Evolutionary conservation across 2,797 vertebrate species (phyloP), one percentile per base, ranked within the genome.

Genomic region (Delichon dasypus): DNA sequence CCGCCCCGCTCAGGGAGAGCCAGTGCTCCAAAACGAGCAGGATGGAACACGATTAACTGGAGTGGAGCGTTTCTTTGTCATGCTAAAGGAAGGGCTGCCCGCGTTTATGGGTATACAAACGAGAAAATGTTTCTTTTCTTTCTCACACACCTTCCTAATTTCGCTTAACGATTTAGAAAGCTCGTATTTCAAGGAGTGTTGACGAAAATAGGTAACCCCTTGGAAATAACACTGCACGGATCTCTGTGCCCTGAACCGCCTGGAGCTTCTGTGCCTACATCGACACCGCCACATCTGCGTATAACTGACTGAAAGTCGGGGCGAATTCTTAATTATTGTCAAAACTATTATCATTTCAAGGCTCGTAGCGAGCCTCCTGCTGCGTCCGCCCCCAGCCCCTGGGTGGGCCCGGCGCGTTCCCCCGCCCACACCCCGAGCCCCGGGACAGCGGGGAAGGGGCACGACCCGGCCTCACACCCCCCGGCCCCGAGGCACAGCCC

Each of bases 131-230:
- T 78, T 42, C 1, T 12, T 48, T 60, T 40, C 13, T 53, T 47
- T 22, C 25, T 61, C 1, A 13, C 3, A 1, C 10, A 1, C 32
- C 26, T 40, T n/a, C 21, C 26, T 15, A 6, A 23, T 14, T 44
- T 61, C 8, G 5, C 7, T 19, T 20, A 27, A 13, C 0, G 16
- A 11, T 20, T 78, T 18, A 20, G 29, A 23, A 76, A 20, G 4
- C 3, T 2, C 2, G 8, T 0, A 0, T 13, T 65, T 47, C 19
- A 20, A 38, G 4, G 5, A 0, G 1, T 0, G 14, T 2, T 53
- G 34, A n/a, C 16, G 13, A 32, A 44, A 55, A 77, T 0, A 48
- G 34, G 26, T 0, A 26, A 25, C 0, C 0, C 3, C 0, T 19
- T 32, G 27, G 23, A 45, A 64, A 38, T 1, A 51, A 5, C 26